A percentile compares a stretch with the other conserved stretches of the same genome.
Conservation (phyloP, 23 tunicate genomes). For the Trididemnum miniatum region DNA sequence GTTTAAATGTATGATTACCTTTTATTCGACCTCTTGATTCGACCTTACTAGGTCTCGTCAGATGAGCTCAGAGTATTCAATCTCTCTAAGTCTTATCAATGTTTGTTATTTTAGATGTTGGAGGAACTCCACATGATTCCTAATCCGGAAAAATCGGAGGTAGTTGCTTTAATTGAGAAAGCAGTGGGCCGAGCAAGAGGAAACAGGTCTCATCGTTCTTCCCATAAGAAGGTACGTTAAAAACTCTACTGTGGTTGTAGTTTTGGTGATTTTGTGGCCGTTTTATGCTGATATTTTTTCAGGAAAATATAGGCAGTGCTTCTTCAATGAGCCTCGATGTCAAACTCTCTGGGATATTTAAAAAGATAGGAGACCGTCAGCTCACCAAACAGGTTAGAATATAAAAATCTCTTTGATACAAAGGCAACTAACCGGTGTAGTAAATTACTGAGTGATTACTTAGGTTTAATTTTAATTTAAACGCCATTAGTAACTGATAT, state of each 20-base stretch:
- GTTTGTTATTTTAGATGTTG: too few relatives aligned
- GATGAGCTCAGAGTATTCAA: too few relatives aligned
- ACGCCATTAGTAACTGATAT: background rate
- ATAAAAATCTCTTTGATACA: background rate
- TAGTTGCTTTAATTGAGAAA: conserved; percentile 33
- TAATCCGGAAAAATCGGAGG: conserved; percentile 41
- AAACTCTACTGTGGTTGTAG: too few relatives aligned
- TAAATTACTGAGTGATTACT: too few relatives aligned
- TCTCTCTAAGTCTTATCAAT: too few relatives aligned
- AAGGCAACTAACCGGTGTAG: too few relatives aligned
- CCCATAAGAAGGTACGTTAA: conserved; percentile 3
- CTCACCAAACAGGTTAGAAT: conserved; percentile 54
- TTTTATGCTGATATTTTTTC: too few relatives aligned
- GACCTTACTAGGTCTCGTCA: too few relatives aligned
- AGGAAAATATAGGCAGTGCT: conserved; percentile 33
- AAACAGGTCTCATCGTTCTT: background rate
- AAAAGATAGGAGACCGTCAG: conserved; percentile 63
- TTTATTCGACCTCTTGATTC: too few relatives aligned
- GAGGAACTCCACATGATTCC: conserved; percentile 38
- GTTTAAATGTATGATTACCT: too few relatives aligned
- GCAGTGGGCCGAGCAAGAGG: background rate
- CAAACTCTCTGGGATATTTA: conserved; percentile 55
- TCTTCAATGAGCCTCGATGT: conserved; percentile 44
- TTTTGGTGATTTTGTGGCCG: too few relatives aligned
- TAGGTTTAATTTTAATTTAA: background rate